These are phyloP conservation scores for Parotocinclus haroldoi DNA, from an alignment of 2,797 vertebrate species.

Conservation along the genomic window DNA sequence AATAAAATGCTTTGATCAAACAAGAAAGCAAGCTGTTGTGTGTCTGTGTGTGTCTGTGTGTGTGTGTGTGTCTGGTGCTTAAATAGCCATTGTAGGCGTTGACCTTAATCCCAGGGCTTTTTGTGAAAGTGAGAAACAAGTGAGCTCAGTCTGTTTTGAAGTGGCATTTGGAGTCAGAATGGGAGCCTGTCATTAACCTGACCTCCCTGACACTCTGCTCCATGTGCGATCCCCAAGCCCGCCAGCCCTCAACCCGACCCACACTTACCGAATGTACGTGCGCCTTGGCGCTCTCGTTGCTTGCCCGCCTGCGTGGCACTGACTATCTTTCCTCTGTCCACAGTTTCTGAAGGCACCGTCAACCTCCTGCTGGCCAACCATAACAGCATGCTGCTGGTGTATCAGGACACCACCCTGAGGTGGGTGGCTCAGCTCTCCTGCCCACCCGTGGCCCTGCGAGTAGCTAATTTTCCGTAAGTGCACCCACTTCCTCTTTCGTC, in stretches of 20 bases:
- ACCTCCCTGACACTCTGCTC: constrained; percentile 24
- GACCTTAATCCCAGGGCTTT: constrained; percentile 36
- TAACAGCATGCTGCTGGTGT: constrained; percentile 85
- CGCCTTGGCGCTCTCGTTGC: too few relatives aligned
- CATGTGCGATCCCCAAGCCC: constrained; percentile 7
- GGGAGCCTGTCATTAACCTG: constrained; percentile 36
- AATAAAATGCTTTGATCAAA: constrained; percentile 19
- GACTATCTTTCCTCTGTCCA: constrained; percentile 29
- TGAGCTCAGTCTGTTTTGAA: constrained; percentile 30
- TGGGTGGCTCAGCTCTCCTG: constrained; percentile 89
- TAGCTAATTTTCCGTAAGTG: constrained; percentile 90
- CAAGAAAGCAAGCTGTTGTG: not conserved
- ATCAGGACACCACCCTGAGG: constrained; percentile 88
- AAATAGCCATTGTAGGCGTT: constrained; percentile 18
- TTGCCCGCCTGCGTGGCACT: not conserved
- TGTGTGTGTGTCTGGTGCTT: constrained; percentile 22
- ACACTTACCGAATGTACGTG: not conserved
- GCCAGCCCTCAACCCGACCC: not conserved
- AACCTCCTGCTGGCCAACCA: constrained; percentile 89
- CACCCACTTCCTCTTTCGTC: not conserved
- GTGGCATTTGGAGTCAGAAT: constrained; percentile 12
- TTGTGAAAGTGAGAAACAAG: constrained; percentile 34
- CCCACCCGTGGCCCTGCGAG: constrained; percentile 78
- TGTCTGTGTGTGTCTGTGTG: constrained; percentile 21
- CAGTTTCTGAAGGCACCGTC: constrained; percentile 85